Evolutionary conservation across 2,113 vertebrate genomes (phyloP).

Genomic region (Gavialis gangeticus): DNA sequence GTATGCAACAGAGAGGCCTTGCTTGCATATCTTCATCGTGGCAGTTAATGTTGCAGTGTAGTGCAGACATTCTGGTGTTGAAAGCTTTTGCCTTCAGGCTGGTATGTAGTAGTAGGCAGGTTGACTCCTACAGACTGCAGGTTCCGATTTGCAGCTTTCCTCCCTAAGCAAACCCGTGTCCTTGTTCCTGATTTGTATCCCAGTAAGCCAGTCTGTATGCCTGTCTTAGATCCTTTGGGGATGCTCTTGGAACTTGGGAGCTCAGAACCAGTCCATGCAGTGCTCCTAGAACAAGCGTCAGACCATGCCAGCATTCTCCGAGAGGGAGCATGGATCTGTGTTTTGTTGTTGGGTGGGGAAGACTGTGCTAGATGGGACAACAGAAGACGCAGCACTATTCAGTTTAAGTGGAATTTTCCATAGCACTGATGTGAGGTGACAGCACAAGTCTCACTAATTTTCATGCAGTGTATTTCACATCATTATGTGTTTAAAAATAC

Average conservation of each 20-base stretch:
- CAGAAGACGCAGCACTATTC: background rate
- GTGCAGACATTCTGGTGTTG: constrained; percentile 3
- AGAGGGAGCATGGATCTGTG: background rate
- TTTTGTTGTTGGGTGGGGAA: background rate
- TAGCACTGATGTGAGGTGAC: background rate
- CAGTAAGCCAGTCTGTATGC: too few species aligned
- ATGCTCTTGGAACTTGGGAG: background rate
- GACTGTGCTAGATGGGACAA: background rate
- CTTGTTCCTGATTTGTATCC: too few species aligned
- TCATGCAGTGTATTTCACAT: background rate
- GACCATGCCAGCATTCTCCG: background rate
- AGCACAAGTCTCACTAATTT: background rate
- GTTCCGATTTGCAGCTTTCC: too few species aligned
- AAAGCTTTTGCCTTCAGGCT: too few species aligned
- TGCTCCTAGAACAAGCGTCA: background rate
- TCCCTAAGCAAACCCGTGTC: too few species aligned
- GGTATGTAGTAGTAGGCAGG: too few species aligned
- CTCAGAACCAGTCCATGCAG: constrained; percentile 5
- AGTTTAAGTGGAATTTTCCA: background rate
- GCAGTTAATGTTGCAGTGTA: constrained; percentile 23
- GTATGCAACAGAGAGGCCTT: constrained; percentile 27
- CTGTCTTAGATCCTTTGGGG: too few species aligned
- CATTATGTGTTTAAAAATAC: constrained; percentile 2
- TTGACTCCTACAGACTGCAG: too few species aligned
- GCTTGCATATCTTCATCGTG: constrained; percentile 58